phyloP scores from a whole-genome alignment of 1,140 invertebrate species.

The Tetraneura akinire region DNA sequence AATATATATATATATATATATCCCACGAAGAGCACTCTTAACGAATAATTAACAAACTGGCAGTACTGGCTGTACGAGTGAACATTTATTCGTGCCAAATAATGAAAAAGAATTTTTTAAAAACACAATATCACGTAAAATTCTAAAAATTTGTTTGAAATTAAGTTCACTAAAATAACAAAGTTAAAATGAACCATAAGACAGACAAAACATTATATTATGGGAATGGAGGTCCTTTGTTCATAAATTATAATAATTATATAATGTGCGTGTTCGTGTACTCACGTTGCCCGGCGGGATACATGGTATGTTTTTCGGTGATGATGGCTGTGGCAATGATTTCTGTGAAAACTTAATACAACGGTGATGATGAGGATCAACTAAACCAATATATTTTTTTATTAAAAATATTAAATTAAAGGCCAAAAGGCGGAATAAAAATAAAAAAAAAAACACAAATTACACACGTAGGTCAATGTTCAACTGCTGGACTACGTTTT shows the following conservation, averaged over 20 bases:
- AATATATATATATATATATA: too few relatives aligned
- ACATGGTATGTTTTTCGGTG: slow-evolving; percentile 58
- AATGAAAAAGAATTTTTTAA: too few relatives aligned
- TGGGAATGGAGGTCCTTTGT: slow-evolving; percentile 48
- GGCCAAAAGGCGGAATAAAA: slow-evolving; percentile 1
- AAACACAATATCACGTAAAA: too few relatives aligned
- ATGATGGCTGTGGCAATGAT: background rate
- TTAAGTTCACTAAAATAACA: background rate
- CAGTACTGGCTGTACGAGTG: too few relatives aligned
- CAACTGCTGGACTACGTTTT: slow-evolving; percentile 31
- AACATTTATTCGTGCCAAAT: too few relatives aligned
- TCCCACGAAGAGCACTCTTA: too few relatives aligned
- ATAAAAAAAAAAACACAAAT: slow-evolving; percentile 33
- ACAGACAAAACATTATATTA: slow-evolving; percentile 1
- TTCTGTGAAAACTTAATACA: background rate
- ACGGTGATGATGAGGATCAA: background rate
- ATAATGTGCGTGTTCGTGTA: slow-evolving; percentile 53
- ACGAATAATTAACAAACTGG: too few relatives aligned
- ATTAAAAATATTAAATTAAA: background rate
- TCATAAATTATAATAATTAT: slow-evolving; percentile 25
- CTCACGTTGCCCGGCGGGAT: slow-evolving; percentile 65
- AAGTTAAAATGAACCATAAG: background rate
- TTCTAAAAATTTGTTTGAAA: too few relatives aligned
- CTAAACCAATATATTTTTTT: slow-evolving; percentile 25
- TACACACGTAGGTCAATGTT: slow-evolving; percentile 17